These are phyloP conservation scores for Ryuthela nishihirai DNA, from an alignment of 2,888 invertebrate species.

Conservation along the genomic window DNA sequence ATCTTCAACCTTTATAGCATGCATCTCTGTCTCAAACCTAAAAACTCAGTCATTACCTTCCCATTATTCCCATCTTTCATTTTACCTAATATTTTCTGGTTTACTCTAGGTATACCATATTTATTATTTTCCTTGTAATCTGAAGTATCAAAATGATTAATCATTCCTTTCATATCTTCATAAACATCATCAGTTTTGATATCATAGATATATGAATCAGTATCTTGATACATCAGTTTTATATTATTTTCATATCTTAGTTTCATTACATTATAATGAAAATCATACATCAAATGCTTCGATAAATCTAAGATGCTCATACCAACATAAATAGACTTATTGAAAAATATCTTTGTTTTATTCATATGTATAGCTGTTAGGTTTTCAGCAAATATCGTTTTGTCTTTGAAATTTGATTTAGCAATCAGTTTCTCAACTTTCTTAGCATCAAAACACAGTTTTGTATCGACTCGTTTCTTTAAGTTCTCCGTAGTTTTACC, in stretches of 20 bases:
- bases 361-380: conserved; percentile 9
- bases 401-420: conserved; percentile 18
- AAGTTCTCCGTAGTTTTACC: conserved; percentile 48
- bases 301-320: conserved; percentile 44
- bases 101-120: conserved; percentile 31
- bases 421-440: conserved; percentile 1
- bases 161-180: conserved; percentile 38
- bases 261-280: conserved; percentile 42
- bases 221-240: conserved; percentile 45
- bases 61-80: conserved; percentile 46
- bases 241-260: conserved; percentile 41
- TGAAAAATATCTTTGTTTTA: conserved; percentile 29
- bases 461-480: conserved; percentile 44
- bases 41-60: conserved; percentile 43
- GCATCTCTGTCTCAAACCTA: conserved; percentile 40
- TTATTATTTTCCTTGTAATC: conserved; percentile 44
- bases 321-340: conserved; percentile 44
- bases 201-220: too few species aligned
- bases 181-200: conserved; percentile 43
- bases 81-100: conserved; percentile 46
- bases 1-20: background rate
- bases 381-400: conserved; percentile 3
- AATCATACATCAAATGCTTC: conserved; percentile 45
- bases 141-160: conserved; percentile 41
- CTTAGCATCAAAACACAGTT: conserved; percentile 23